Conservation (phyloP, 2,113 vertebrate species). For the Cercopithecus mona region DNA sequence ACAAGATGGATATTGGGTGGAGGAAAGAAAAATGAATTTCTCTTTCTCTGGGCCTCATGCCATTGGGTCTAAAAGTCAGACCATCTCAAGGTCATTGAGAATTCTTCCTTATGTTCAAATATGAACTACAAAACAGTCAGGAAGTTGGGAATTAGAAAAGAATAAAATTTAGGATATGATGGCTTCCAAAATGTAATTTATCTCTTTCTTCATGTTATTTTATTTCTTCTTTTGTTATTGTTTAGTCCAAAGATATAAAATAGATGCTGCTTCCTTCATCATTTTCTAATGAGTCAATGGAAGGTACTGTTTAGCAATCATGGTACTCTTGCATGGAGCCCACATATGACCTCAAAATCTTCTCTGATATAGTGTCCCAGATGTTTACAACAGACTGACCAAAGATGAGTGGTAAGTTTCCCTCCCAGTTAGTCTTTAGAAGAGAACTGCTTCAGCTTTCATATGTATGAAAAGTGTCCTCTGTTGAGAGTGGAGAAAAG, state of each 20-base stretch:
- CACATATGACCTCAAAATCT: neutral
- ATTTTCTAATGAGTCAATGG: neutral
- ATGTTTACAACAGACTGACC: neutral
- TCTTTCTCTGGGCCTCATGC: neutral
- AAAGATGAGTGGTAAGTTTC: neutral
- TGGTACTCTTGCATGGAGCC: neutral
- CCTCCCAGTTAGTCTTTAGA: neutral
- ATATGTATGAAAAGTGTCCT: neutral
- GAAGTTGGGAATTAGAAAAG: neutral
- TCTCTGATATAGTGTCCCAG: neutral
- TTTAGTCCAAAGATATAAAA: neutral
- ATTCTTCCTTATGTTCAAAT: neutral
- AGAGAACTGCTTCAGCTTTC: neutral
- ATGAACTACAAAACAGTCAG: neutral
- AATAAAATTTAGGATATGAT: neutral
- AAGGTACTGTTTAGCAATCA: neutral
- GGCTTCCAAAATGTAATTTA: neutral
- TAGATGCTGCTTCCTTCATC: neutral
- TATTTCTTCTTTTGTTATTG: neutral
- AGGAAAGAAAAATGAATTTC: neutral
- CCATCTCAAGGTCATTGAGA: neutral
- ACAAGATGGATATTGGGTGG: neutral
- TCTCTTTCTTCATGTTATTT: neutral
- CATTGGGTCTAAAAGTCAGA: neutral
- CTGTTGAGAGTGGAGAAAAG: neutral